Evolutionary conservation across 2,888 invertebrate genomes (phyloP), one percentile per base, ranked within the genome.

Genomic region (Hypolimnas misippus): DNA sequence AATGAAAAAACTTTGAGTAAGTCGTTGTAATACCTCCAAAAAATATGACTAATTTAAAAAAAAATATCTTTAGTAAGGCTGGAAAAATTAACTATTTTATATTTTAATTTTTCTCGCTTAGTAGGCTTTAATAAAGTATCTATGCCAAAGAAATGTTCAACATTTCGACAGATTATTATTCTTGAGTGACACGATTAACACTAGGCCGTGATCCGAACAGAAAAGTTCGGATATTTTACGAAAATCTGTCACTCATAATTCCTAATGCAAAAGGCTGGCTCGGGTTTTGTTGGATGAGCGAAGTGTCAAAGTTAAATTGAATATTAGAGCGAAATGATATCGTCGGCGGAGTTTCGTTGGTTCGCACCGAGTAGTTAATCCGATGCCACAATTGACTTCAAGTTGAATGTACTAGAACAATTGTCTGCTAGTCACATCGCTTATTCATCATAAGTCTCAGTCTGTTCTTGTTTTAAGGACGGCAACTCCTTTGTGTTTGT

Each of bases 231-330:
- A 35, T 49, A 42, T 62, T 55, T 50, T 57, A 53, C 42, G 59
- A 61, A 67, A 67, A 66, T 65, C 66, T 69, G 69, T 65, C 72
- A 69, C 65, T 70, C 70, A 72, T 67, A 69, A 67, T 70, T 72
- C 66, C 65, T 70, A 67, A 82, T 80, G 82, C 83, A 85, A 86
- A 89, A 87, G 83, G 81, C 84, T 81, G 79, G n/a, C n/a, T n/a
- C n/a, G 79, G 87, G 86, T 86, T 86, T 82, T 81, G 83, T 85
- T 79, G 79, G 85, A 84, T 82, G 83, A 77, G 82, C 79, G 78
- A 90, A 92, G 89, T 90, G 91, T 91, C 91, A 90, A 92, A 92
- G 89, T 92, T 92, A 90, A 92, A 92, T 91, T 91, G 91, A 91
- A 91, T 91, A 90, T 91, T 91, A 89, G 84, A 84, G 83, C 71